Base-by-base conservation (phyloP, 2,113 vertebrate genomes). In the Coregonus clupeaformis region DNA sequence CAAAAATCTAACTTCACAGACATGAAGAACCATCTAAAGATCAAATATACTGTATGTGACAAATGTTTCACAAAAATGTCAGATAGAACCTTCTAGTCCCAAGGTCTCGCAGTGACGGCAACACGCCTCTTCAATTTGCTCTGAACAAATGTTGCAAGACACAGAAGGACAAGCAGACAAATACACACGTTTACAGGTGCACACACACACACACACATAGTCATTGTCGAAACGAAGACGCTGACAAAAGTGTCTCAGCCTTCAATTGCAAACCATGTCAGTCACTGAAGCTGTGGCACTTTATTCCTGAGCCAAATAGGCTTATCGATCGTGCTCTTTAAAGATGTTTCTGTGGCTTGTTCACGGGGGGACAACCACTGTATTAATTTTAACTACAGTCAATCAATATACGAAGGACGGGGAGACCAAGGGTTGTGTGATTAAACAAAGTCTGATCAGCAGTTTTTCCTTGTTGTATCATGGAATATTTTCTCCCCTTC, bases 271-370 rank as follows among this genome's bases (percentile, higher is more conserved):
- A 84, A 84, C 63, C 42, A 72, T 80, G 78, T 82, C 73, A 75
- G 80, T 83, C 65, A 25, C 80, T 74, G 6, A 81, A 80, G 78
- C 76, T 79, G 74, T 82, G 69, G 76, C 60, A 70, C 64, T 6
- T 85, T 81, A 72, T 71, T 57, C 42, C 70, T 63, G 55, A 79
- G 42, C 73, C 71, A 80, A 85, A 88, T 82, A 60, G 75, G 30
- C 64, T 81, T 89, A 91, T 88, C 55, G 85, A 88, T 71, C 22
- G n/a, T 81, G 45, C 65, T 66, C 49, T 66, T 83, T 75, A 64
- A 72, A 80, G 71, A 71, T 71, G 65, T 77, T 71, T 73, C 75
- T 79, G 69, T 52, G 59, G 66, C 60, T 49, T n/a, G 47, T 78
- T 77, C 64, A 42, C n/a, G 29, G 71, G 47, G 64, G 25, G 69